Percentiles rank a stretch among this genome's conserved stretches.
phyloP scores from a whole-genome alignment of 2,797 vertebrate genomes.

The Glyptemys insculpta region DNA sequence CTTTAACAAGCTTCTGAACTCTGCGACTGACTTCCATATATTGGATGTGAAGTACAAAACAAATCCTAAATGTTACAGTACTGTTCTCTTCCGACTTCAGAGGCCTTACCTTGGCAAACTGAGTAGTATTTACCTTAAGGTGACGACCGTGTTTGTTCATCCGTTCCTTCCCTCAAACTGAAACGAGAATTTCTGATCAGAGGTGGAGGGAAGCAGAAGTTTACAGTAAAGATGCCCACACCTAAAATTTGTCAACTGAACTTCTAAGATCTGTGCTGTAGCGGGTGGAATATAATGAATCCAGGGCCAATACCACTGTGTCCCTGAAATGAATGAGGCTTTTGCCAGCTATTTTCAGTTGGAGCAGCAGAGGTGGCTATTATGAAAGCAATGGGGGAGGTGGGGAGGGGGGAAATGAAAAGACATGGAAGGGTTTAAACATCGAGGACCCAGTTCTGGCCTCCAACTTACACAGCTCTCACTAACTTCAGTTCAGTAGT shows the following conservation, averaged over 20 bases:
- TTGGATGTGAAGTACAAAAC: constrained; percentile 52
- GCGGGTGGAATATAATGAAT: background rate
- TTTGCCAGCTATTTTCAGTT: background rate
- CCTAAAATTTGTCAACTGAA: background rate
- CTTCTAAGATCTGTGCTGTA: background rate
- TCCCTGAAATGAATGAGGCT: background rate
- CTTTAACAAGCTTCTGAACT: constrained; percentile 69
- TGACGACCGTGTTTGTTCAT: background rate
- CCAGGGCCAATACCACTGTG: background rate
- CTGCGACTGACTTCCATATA: constrained; percentile 59
- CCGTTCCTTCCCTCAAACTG: no score
- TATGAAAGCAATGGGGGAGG: background rate
- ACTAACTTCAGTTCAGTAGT: background rate
- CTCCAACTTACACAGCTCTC: background rate
- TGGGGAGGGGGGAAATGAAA: background rate
- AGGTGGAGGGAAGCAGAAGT: background rate
- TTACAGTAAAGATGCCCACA: background rate
- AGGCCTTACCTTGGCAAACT: constrained; percentile 17
- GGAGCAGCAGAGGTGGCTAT: background rate
- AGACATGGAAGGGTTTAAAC: background rate
- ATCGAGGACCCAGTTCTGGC: constrained; percentile 50
- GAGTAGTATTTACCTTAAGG: background rate
- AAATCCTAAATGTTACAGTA: constrained; percentile 57
- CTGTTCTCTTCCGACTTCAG: constrained; percentile 30
- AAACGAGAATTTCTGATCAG: background rate